Evolutionary conservation across 2,113 vertebrate genomes (phyloP).

Genomic region (Bubo scandiacus): DNA sequence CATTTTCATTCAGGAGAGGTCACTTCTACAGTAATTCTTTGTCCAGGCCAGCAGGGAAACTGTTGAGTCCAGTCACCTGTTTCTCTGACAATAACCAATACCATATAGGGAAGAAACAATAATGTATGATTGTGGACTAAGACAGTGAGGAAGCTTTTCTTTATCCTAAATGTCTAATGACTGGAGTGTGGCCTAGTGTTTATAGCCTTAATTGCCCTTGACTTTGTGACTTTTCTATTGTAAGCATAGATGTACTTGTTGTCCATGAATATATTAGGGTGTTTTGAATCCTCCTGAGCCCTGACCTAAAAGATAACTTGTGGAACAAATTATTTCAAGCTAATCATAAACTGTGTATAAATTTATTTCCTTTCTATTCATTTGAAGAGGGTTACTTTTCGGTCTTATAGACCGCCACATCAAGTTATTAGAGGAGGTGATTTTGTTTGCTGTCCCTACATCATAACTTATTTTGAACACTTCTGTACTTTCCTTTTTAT

Average conservation of each 20-base stretch:
- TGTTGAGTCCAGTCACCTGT: neutral
- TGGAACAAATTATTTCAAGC: neutral
- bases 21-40: neutral
- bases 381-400: neutral
- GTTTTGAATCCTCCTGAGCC: neutral
- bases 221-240: neutral
- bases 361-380: neutral
- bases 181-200: neutral
- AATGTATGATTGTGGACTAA: neutral
- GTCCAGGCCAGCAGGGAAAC: neutral
- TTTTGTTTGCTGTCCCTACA: neutral
- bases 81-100: neutral
- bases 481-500: neutral
- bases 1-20: neutral
- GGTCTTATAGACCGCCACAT: neutral
- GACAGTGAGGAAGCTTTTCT: neutral
- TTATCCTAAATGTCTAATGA: neutral
- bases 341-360: neutral
- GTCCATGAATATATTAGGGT: neutral
- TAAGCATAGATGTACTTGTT: neutral
- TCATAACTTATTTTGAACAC: neutral
- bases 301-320: neutral
- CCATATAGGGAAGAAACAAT: neutral
- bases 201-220: neutral
- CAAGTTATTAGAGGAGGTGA: neutral